Evolutionary conservation across 2,888 invertebrate genomes (phyloP).

Genomic region (Lissonota sp.): DNA sequence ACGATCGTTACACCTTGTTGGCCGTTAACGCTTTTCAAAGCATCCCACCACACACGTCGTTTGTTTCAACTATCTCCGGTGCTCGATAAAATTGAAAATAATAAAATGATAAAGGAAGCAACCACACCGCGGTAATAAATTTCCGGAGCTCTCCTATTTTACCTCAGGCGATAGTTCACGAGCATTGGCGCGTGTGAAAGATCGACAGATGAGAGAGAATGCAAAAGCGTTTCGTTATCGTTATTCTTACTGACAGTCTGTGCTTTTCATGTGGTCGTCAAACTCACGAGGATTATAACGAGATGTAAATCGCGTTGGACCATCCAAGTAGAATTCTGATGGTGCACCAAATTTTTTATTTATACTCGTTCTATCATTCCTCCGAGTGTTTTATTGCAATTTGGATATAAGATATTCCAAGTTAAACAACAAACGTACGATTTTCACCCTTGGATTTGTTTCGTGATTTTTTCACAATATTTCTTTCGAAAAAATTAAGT

Average conservation of each 20-base stretch:
- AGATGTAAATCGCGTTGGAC: constrained; percentile 21
- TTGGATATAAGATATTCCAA: no score
- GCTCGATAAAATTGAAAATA: no score
- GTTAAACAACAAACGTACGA: no score
- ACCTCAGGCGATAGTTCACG: constrained; percentile 20
- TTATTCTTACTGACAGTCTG: constrained; percentile 29
- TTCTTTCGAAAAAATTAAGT: no score
- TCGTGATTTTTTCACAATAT: no score
- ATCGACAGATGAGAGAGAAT: constrained; percentile 21
- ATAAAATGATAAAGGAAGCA: background rate
- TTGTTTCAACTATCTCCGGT: background rate
- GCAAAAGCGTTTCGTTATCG: constrained; percentile 38
- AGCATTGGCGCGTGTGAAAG: background rate
- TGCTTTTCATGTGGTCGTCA: constrained; percentile 8
- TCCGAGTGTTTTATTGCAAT: no score
- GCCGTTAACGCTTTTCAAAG: constrained; percentile 35
- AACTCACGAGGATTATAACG: constrained; percentile 37
- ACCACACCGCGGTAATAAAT: constrained; percentile 34
- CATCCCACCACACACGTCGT: constrained; percentile 36
- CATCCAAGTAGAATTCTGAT: constrained; percentile 30
- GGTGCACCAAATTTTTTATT: no score
- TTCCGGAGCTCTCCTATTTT: constrained; percentile 2
- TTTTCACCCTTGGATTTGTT: no score
- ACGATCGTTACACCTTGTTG: constrained; percentile 43
- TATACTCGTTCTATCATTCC: no score